phyloP scores from a whole-genome alignment of 2,113 vertebrate species.

The Phylloscopus trochiloides region DNA sequence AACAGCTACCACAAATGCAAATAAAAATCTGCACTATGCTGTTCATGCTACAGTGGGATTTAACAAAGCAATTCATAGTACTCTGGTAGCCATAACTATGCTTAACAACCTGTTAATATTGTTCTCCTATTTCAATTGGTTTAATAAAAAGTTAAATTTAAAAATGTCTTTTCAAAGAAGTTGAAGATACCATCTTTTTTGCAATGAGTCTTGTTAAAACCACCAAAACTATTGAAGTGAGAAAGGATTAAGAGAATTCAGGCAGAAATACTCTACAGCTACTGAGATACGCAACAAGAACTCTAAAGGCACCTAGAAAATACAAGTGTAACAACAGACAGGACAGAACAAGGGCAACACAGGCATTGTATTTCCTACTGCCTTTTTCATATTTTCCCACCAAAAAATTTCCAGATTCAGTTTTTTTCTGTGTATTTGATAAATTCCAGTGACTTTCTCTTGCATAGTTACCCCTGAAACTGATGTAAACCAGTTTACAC shows the following conservation, averaged over 20 bases:
- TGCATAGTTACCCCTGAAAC: neutral
- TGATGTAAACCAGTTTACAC: neutral
- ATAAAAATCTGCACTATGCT: neutral
- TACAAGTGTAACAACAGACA: neutral
- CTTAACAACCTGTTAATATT: neutral
- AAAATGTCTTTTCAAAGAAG: neutral
- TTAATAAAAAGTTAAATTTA: neutral
- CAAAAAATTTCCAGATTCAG: neutral
- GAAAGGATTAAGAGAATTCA: neutral
- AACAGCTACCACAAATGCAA: neutral
- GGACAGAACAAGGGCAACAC: neutral
- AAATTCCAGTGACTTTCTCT: neutral
- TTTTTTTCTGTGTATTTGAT: neutral
- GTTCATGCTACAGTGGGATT: neutral
- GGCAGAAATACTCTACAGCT: neutral
- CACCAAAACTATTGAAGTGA: fast-evolving
- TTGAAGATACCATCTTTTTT: neutral
- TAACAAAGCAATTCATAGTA: neutral
- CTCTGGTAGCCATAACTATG: neutral
- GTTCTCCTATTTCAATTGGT: neutral
- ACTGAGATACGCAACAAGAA: fast-evolving
- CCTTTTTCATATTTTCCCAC: neutral
- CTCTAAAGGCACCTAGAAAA: neutral
- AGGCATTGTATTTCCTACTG: fast-evolving
- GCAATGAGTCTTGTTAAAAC: neutral